A percentile compares a stretch with the other conserved stretches of the same genome.
Evolutionary conservation across 2,888 invertebrate genomes (phyloP).

Genomic region (Lissocephala sabroskyi): DNA sequence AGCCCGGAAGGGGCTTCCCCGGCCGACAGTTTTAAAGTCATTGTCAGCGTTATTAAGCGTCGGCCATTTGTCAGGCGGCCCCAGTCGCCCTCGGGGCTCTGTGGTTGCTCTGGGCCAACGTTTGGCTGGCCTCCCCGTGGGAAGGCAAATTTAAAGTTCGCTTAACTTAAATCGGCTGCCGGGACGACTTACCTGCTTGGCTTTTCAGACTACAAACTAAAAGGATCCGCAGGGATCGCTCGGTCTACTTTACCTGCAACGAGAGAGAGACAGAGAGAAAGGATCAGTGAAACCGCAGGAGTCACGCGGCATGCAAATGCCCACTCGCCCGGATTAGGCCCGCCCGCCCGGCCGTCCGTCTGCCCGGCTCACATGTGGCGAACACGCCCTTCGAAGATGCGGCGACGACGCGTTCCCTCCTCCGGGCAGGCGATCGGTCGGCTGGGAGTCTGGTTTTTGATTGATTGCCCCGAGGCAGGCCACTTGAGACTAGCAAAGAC

Average conservation of each 20-base stretch:
- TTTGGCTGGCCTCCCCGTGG: too few species aligned
- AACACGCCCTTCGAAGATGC: constrained; percentile 13
- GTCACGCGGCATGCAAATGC: constrained; percentile 36
- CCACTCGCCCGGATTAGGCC: neutral
- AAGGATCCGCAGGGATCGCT: constrained; percentile 6
- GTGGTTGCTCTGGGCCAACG: too few species aligned
- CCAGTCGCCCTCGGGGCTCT: too few species aligned
- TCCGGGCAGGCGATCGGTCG: too few species aligned
- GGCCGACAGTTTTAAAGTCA: too few species aligned
- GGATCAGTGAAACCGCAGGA: constrained; percentile 12
- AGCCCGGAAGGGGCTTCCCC: too few species aligned
- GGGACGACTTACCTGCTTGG: constrained; percentile 40
- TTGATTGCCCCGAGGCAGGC: constrained; percentile 59
- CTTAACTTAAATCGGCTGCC: too few species aligned
- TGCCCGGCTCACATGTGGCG: constrained; percentile 42
- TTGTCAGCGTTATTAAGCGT: too few species aligned
- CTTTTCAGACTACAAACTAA: constrained; percentile 6
- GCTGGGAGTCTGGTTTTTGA: constrained; percentile 41
- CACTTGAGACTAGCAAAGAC: constrained; percentile 53
- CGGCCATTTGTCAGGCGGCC: too few species aligned
- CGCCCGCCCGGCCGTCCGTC: too few species aligned
- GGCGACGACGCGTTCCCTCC: too few species aligned
- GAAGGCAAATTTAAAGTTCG: too few species aligned
- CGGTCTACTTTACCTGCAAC: constrained; percentile 54
- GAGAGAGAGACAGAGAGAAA: constrained; percentile 2